These are phyloP conservation scores for Calliphora vomitoria DNA, from an alignment of 2,888 invertebrate species.

Conservation along the genomic window DNA sequence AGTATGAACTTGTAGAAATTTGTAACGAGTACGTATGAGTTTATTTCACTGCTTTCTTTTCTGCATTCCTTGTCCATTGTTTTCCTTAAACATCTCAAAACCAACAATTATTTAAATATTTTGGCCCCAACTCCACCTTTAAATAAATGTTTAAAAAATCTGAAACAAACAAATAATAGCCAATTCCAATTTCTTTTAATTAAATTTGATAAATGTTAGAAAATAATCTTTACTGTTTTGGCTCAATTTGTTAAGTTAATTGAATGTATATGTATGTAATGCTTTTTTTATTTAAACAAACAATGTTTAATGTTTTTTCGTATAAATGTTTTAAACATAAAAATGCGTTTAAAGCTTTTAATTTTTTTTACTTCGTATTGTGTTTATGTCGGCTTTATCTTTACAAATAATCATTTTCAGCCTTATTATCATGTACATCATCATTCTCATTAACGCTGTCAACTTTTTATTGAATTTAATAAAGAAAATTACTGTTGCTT, in stretches of 20 bases:
- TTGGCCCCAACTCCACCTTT: constrained; percentile 42
- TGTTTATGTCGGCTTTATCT: constrained; percentile 50
- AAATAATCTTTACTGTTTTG: constrained; percentile 18
- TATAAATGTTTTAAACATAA: not conserved
- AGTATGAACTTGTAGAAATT: constrained; percentile 38
- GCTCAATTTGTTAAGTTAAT: constrained; percentile 18
- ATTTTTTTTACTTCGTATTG: not conserved
- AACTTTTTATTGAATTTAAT: constrained; percentile 68
- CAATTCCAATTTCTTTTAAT: constrained; percentile 54
- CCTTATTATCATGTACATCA: constrained; percentile 19
- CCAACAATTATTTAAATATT: not conserved
- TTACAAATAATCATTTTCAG: constrained; percentile 15
- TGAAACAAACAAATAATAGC: not conserved
- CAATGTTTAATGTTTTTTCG: not conserved
- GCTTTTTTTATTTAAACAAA: constrained; percentile 11
- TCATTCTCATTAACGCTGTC: constrained; percentile 57
- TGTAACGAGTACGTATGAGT: constrained; percentile 15
- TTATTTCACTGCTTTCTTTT: constrained; percentile 67
- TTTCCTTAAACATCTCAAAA: constrained; percentile 58
- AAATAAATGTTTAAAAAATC: not conserved
- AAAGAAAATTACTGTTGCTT: constrained; percentile 58
- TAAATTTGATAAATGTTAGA: not conserved
- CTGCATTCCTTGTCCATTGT: constrained; percentile 71
- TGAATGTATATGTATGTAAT: not conserved
- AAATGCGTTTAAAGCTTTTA: not conserved